Evolutionary conservation across 2,797 vertebrate species (phyloP).

Genomic region (Lithobates sylvaticus): DNA sequence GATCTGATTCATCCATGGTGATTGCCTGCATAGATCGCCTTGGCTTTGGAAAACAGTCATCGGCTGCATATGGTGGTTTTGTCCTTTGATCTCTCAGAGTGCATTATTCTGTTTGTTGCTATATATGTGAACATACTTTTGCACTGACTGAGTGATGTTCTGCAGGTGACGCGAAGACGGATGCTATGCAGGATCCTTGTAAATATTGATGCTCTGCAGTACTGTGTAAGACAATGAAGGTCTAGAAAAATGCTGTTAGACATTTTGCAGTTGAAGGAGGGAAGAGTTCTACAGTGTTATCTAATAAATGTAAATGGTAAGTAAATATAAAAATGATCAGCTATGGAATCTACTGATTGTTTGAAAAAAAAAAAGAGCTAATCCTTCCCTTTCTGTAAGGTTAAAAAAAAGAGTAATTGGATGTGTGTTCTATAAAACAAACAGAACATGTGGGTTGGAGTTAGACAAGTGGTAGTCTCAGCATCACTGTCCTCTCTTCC

Average conservation of each 20-base stretch:
- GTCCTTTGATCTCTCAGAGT: neutral
- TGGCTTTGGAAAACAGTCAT: neutral
- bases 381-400: neutral
- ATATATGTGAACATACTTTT: neutral
- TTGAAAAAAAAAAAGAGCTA: neutral
- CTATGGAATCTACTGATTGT: slow-evolving; percentile 4
- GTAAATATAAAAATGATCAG: neutral
- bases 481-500: neutral
- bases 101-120: neutral
- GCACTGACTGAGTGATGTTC: slow-evolving; percentile 21
- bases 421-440: neutral
- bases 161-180: neutral
- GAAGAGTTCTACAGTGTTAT: neutral
- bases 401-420: neutral
- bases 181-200: slow-evolving; percentile 26
- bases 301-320: neutral
- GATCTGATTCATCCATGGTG: neutral
- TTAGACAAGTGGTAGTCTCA: neutral
- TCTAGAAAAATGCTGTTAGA: slow-evolving; percentile 17
- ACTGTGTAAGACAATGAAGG: slow-evolving; percentile 3
- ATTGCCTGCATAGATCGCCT: neutral
- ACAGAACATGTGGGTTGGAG: too few species aligned
- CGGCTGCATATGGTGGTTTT: too few species aligned
- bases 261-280: neutral
- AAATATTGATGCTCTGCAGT: slow-evolving; percentile 45